A percentile compares a stretch with the other conserved stretches of the same genome.
Evolutionary conservation across 2,113 vertebrate genomes (phyloP).

Genomic region (Spea multiplicata): DNA sequence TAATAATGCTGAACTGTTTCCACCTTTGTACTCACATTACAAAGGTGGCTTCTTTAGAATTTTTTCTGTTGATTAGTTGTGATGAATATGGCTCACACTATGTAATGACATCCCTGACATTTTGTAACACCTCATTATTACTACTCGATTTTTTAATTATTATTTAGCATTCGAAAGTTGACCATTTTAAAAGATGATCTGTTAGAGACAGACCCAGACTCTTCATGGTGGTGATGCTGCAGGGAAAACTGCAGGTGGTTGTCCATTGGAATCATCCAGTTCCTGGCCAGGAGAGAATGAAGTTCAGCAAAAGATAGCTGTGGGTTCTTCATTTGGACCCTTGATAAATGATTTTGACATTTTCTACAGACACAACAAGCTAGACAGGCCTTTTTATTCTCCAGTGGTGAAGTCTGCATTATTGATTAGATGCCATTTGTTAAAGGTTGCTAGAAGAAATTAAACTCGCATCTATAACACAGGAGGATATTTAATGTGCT

Average conservation of each 20-base stretch:
- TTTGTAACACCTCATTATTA: no score
- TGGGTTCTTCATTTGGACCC: slow-evolving; percentile 50
- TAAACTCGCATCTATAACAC: slow-evolving; percentile 41
- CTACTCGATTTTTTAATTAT: no score
- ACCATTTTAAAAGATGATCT: no score
- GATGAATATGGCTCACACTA: no score
- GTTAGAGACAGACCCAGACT: background rate
- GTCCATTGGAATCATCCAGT: slow-evolving; percentile 2
- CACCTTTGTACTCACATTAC: no score
- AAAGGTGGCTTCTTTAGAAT: no score
- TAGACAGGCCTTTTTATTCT: slow-evolving; percentile 59
- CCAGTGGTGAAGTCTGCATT: slow-evolving; percentile 57
- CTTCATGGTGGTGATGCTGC: slow-evolving; percentile 1
- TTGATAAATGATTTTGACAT: slow-evolving; percentile 64
- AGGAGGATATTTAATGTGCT: slow-evolving; percentile 13
- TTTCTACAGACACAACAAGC: slow-evolving; percentile 53
- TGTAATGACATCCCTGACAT: no score
- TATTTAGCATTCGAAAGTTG: no score
- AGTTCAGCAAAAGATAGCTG: slow-evolving; percentile 54
- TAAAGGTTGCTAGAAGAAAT: slow-evolving; percentile 54
- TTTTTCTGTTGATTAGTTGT: no score
- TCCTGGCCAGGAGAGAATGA: slow-evolving; percentile 45
- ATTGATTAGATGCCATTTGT: slow-evolving; percentile 61
- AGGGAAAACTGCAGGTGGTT: slow-evolving; percentile 27
- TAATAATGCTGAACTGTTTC: no score